Percentiles rank a stretch among this genome's conserved stretches.
Evolutionary conservation across 2,113 vertebrate genomes (phyloP).

Genomic region (Gallinago undulata): DNA sequence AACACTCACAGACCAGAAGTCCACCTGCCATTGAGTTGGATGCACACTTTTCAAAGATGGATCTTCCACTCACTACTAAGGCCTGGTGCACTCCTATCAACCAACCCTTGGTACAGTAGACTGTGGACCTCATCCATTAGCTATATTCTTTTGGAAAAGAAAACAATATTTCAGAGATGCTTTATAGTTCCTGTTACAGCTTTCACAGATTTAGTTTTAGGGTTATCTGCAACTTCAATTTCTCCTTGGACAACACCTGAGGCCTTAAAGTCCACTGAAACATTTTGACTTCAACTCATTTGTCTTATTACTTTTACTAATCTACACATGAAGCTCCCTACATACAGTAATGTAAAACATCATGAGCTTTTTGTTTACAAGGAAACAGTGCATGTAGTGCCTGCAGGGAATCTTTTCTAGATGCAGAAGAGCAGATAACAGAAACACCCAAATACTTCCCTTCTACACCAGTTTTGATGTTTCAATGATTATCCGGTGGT

Average conservation of each 20-base stretch:
- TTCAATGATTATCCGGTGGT: conserved; percentile 25
- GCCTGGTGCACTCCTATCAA: fast-evolving
- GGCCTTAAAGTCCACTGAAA: background rate
- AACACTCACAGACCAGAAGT: background rate
- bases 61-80: background rate
- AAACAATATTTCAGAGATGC: background rate
- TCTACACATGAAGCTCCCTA: background rate
- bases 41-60: background rate
- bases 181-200: background rate
- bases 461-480: conserved; percentile 30
- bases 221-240: background rate
- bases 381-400: background rate
- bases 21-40: background rate
- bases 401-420: background rate
- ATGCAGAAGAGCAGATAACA: conserved; percentile 14
- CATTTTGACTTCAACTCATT: background rate
- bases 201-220: background rate
- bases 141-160: background rate
- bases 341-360: background rate
- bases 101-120: background rate
- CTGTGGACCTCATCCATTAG: background rate
- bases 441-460: background rate
- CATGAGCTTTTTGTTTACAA: background rate
- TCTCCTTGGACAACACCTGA: background rate
- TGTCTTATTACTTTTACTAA: background rate